A percentile compares a stretch with the other conserved stretches of the same genome.
These are phyloP conservation scores for Scortum barcoo DNA, from an alignment of 2,113 vertebrate species.

Conservation along the genomic window DNA sequence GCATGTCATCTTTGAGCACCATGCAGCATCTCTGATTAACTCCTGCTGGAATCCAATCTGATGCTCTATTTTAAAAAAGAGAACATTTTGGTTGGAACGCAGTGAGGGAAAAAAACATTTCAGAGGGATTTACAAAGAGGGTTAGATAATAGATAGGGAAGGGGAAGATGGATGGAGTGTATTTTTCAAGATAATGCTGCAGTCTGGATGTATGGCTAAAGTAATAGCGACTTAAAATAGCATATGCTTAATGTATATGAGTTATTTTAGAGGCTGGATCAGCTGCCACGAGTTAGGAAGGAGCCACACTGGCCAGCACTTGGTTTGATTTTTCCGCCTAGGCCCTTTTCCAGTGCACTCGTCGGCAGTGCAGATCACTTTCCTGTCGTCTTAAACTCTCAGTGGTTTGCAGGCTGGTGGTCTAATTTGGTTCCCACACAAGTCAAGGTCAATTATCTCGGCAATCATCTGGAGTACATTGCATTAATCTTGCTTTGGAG, in stretches of 20 bases:
- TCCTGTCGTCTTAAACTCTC: slow-evolving; percentile 3
- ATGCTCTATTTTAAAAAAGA: slow-evolving; percentile 50
- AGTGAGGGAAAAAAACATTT: slow-evolving; percentile 3
- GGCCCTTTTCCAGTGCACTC: not conserved
- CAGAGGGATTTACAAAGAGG: slow-evolving; percentile 43
- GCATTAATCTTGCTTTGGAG: slow-evolving; percentile 45
- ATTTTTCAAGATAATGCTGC: not conserved
- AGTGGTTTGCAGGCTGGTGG: slow-evolving; percentile 4
- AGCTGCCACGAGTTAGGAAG: not conserved
- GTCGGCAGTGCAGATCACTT: not conserved
- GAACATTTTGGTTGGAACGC: slow-evolving; percentile 6
- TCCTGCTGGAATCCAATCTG: slow-evolving; percentile 62
- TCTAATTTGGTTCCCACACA: slow-evolving; percentile 48
- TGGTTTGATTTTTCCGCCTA: not conserved
- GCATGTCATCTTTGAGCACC: slow-evolving; percentile 49
- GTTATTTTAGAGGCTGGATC: slow-evolving; percentile 10
- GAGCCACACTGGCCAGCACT: not conserved
- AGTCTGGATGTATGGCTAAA: not conserved
- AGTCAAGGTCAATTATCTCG: slow-evolving; percentile 55
- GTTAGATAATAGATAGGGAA: slow-evolving; percentile 41
- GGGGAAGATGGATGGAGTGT: not conserved
- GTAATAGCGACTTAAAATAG: not conserved
- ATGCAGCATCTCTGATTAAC: slow-evolving; percentile 63
- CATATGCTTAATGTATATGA: not conserved
- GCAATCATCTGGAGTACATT: slow-evolving; percentile 42